Evolutionary conservation across 2,797 vertebrate genomes (phyloP), one percentile per base, ranked within the genome.

Genomic region (Eulemur albifrons): DNA sequence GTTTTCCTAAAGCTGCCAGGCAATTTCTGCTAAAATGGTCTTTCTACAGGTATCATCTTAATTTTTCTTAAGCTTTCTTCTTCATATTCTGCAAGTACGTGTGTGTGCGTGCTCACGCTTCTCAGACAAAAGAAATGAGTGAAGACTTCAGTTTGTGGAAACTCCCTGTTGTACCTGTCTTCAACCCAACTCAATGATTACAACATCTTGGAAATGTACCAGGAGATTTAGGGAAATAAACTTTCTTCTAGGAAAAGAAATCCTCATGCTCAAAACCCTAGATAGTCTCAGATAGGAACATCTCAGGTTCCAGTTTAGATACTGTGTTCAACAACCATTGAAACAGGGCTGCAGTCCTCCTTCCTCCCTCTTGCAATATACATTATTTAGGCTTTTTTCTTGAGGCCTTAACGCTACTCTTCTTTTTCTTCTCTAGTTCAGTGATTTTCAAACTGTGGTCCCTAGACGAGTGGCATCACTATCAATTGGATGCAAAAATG

Each of bases 11-110:
- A 98, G 99, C 99, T 92, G 99, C 99, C 72, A 98, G 99, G n/a
- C 99, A 99, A 30, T 99, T 99, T 96, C 98, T 99, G 1, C 98
- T 99, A 87, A 99, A 99, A 97, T 99, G 99, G 99, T 99, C 99
- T 98, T 99, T 99, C 98, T 99, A 99, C 98, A 99, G 99, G 99
- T 99, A 99, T 32, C 43, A 30, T 40, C 35, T 89, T 83, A 54
- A 4, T 57, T 54, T 73, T 45, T 11, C 27, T 77, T 88, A 27
- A 45, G 30, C 17, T 80, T 54, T 38, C 11, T 70, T 67, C 40
- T 43, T 21, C 50, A 18, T 40, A 18, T 20, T 87, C 45, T 89
- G 14, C 15, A 45, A 3, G 23, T 54, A 0, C 48, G 0, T 40
- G 18, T 50, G 30, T 23, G 38, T 35, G 63, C 2, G 12, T 0